These are phyloP conservation scores for Elaeidobius kamerunicus DNA, from an alignment of 2,888 invertebrate genomes.

Conservation along the genomic window DNA sequence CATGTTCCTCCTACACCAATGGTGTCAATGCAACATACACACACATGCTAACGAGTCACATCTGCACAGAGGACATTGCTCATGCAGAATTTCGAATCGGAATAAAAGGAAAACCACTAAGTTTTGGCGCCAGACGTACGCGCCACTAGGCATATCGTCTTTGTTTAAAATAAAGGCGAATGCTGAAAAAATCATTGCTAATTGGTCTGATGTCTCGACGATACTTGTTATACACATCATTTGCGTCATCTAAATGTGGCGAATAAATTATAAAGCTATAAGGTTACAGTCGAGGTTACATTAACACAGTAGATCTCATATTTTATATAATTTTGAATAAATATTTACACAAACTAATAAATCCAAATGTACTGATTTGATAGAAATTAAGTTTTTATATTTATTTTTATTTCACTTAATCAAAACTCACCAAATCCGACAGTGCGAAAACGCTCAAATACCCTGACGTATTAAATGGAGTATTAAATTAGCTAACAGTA, in stretches of 20 bases:
- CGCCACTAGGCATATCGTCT: constrained; percentile 1
- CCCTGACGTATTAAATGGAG: constrained; percentile 6
- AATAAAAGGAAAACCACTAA: constrained; percentile 17
- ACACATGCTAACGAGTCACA: constrained; percentile 13
- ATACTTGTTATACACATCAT: background rate
- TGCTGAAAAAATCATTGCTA: constrained; percentile 7
- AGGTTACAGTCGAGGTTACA: too few species aligned
- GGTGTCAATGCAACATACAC: background rate
- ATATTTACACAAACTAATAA: too few species aligned
- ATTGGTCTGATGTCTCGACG: constrained; percentile 17
- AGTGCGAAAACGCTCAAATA: constrained; percentile 12
- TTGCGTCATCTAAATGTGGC: constrained; percentile 1
- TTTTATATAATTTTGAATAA: too few species aligned
- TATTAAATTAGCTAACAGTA: constrained; percentile 12
- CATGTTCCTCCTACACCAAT: constrained; percentile 3
- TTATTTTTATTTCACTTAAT: too few species aligned
- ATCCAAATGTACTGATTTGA: too few species aligned
- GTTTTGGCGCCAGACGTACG: constrained; percentile 21
- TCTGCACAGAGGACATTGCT: constrained; percentile 16
- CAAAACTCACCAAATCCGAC: background rate
- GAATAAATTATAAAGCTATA: too few species aligned
- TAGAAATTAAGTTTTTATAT: too few species aligned
- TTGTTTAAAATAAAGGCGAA: constrained; percentile 10
- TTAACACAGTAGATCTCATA: too few species aligned
- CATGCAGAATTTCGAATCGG: constrained; percentile 16